These are phyloP conservation scores for Dyspetes luteomarginatus DNA, from an alignment of 2,888 invertebrate species.

Conservation along the genomic window DNA sequence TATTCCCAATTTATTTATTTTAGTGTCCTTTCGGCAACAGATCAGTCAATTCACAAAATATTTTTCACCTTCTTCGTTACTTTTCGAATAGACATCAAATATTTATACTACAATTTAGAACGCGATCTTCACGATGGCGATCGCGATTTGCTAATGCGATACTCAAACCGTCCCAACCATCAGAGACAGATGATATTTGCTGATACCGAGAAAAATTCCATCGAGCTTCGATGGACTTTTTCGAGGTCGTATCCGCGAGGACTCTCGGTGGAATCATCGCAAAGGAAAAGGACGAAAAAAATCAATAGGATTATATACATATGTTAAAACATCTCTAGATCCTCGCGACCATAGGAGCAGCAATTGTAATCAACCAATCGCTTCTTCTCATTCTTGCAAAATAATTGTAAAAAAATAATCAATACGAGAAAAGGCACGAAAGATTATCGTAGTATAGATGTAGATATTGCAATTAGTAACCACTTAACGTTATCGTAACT, in stretches of 20 bases:
- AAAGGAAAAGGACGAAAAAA: slow-evolving; percentile 28
- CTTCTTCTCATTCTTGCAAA: too few relatives aligned
- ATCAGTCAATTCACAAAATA: not conserved
- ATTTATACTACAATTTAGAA: slow-evolving; percentile 38
- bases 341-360: too few relatives aligned
- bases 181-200: not conserved
- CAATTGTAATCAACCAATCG: too few relatives aligned
- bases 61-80: not conserved
- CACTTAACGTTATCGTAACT: slow-evolving; percentile 62
- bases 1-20: too few relatives aligned
- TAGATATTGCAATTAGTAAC: slow-evolving; percentile 61
- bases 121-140: slow-evolving; percentile 15
- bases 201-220: slow-evolving; percentile 50
- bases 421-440: slow-evolving; percentile 43
- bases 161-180: slow-evolving; percentile 30
- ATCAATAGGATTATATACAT: too few relatives aligned
- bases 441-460: slow-evolving; percentile 29
- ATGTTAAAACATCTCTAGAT: too few relatives aligned
- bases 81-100: slow-evolving; percentile 21
- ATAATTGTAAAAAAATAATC: slow-evolving; percentile 8
- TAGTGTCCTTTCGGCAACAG: too few relatives aligned
- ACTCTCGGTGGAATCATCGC: not conserved
- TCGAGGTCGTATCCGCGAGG: slow-evolving; percentile 46
- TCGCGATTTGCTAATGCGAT: slow-evolving; percentile 46
- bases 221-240: slow-evolving; percentile 20